A percentile compares a stretch with the other conserved stretches of the same genome.
phyloP scores from a whole-genome alignment of 2,797 vertebrate genomes.

The Coregonus suidteri region DNA sequence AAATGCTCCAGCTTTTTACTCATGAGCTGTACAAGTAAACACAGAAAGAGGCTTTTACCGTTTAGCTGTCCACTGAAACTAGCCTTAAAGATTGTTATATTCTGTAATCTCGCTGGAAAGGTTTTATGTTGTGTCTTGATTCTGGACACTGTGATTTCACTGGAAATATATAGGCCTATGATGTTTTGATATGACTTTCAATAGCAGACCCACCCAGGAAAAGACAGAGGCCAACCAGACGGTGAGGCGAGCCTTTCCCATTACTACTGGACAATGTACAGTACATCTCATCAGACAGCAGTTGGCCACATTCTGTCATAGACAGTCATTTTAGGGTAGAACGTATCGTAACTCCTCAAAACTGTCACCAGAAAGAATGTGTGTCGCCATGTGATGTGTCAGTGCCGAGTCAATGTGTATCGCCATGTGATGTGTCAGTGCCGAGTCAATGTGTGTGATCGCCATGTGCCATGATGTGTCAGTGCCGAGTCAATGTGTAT shows the following conservation, averaged over 20 bases:
- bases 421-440: constrained; percentile 19
- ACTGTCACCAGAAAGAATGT: constrained; percentile 23
- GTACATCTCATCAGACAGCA: constrained; percentile 40
- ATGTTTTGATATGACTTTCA: not conserved
- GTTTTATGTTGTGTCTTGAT: not conserved
- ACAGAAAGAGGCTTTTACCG: constrained; percentile 24
- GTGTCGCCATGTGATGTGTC: constrained; percentile 21
- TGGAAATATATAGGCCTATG: not conserved
- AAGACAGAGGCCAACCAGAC: constrained; percentile 56
- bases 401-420: constrained; percentile 27
- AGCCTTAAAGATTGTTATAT: constrained; percentile 1
- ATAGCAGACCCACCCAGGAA: constrained; percentile 49
- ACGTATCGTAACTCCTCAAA: constrained; percentile 28
- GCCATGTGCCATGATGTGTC: constrained; percentile 26
- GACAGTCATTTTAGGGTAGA: constrained; percentile 55
- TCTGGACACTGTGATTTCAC: not conserved
- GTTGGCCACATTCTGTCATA: constrained; percentile 19
- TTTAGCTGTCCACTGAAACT: constrained; percentile 7
- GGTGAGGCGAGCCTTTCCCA: constrained; percentile 44
- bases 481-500: constrained; percentile 25
- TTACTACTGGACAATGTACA: constrained; percentile 49
- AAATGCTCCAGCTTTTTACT: constrained; percentile 16
- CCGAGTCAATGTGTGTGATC: constrained; percentile 7
- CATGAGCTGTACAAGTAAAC: constrained; percentile 5
- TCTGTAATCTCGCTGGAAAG: not conserved